Evolutionary conservation across 2,888 invertebrate species (phyloP).

Genomic region (Spisula subtruncata): DNA sequence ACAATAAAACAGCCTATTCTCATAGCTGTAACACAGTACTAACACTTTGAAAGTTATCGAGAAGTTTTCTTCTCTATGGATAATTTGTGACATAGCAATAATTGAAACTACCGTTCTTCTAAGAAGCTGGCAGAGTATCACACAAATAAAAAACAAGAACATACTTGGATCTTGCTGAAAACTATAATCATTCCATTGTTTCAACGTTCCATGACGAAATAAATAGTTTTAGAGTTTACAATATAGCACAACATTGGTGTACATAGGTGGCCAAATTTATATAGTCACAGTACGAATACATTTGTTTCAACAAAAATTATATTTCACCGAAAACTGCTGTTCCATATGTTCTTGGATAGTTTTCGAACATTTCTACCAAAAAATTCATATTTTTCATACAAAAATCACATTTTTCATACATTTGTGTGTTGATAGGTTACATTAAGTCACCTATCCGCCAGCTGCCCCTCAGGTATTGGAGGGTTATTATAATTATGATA

Average conservation of each 20-base stretch:
- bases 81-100: not conserved
- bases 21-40: conserved; percentile 15
- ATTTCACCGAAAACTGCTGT: not conserved
- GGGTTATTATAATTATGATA: no score
- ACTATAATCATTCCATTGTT: conserved; percentile 13
- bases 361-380: not conserved
- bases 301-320: conserved; percentile 26
- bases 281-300: not conserved
- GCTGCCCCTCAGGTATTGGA: not conserved
- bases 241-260: conserved; percentile 14
- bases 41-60: not conserved
- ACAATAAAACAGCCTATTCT: not conserved
- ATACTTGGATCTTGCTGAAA: conserved; percentile 13
- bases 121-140: conserved; percentile 12
- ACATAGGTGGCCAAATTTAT: conserved; percentile 23
- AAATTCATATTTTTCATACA: not conserved
- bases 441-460: not conserved
- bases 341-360: not conserved
- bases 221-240: conserved; percentile 23
- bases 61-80: not conserved
- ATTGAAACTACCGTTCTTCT: conserved; percentile 7
- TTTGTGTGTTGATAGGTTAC: not conserved
- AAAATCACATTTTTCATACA: not conserved
- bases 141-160: not conserved
- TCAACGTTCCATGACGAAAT: conserved; percentile 13